Percentiles rank a stretch among this genome's conserved stretches.
phyloP scores from a whole-genome alignment of 2,797 vertebrate genomes.

The Rhinella marina region DNA sequence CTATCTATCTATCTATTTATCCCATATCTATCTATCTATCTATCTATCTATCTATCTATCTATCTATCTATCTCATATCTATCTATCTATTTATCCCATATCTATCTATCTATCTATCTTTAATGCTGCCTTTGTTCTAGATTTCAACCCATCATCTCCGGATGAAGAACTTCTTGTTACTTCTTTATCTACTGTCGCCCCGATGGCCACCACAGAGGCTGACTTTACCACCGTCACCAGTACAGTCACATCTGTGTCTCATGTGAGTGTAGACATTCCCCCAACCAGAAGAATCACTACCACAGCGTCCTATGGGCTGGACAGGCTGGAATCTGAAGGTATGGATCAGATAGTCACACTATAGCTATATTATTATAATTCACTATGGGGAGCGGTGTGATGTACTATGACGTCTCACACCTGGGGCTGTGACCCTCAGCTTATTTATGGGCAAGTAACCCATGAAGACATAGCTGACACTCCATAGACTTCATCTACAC shows the following conservation, averaged over 20 bases:
- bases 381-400: too few species aligned
- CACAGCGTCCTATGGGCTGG: constrained; percentile 71
- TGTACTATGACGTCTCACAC: background rate
- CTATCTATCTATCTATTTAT: too few species aligned
- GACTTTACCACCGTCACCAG: constrained; percentile 58
- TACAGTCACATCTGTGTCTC: constrained; percentile 62
- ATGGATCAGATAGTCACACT: constrained; percentile 39
- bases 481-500: too few species aligned
- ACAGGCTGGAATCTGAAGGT: constrained; percentile 79
- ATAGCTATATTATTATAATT: background rate
- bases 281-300: constrained; percentile 66
- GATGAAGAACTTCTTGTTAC: constrained; percentile 61
- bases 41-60: background rate
- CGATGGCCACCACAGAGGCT: constrained; percentile 59
- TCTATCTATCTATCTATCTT: background rate
- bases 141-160: constrained; percentile 46
- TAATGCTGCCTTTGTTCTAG: background rate
- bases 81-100: constrained; percentile 2
- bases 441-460: background rate
- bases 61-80: background rate
- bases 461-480: background rate
- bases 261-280: constrained; percentile 66
- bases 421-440: background rate
- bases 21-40: background rate
- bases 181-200: constrained; percentile 50